Conservation (phyloP, 2,888 invertebrate genomes). For the Camponotus fellah region DNA sequence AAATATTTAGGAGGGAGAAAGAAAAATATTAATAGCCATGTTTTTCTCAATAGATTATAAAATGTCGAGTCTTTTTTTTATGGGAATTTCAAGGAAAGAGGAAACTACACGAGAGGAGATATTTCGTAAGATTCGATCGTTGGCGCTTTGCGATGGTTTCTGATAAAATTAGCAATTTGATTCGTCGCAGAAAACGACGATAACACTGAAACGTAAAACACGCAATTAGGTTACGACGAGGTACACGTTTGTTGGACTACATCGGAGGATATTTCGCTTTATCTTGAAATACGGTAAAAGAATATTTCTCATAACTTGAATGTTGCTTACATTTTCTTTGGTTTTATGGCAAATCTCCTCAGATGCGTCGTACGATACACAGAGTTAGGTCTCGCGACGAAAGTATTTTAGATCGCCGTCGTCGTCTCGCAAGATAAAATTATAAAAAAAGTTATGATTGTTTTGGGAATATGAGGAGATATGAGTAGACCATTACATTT, state of each 20-base stretch:
- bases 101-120: not conserved
- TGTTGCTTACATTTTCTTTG: not conserved
- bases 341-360: constrained; percentile 34
- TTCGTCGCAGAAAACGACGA: constrained; percentile 55
- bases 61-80: not conserved
- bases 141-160: constrained; percentile 28
- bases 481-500: not conserved
- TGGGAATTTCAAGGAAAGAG: not conserved
- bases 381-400: constrained; percentile 61
- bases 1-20: not conserved
- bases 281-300: not conserved
- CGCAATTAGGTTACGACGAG: constrained; percentile 66
- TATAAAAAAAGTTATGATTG: not conserved
- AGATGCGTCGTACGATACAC: constrained; percentile 54
- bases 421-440: constrained; percentile 52
- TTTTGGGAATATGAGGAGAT: not conserved
- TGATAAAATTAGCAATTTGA: constrained; percentile 43
- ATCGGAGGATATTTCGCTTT: constrained; percentile 32
- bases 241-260: constrained; percentile 46
- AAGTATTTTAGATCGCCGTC: constrained; percentile 55
- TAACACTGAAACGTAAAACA: constrained; percentile 74
- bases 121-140: constrained; percentile 25
- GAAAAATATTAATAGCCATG: not conserved
- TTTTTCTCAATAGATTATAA: not conserved
- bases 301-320: not conserved